Evolutionary conservation across 2,113 vertebrate genomes (phyloP).

Genomic region (Amia ocellicauda): DNA sequence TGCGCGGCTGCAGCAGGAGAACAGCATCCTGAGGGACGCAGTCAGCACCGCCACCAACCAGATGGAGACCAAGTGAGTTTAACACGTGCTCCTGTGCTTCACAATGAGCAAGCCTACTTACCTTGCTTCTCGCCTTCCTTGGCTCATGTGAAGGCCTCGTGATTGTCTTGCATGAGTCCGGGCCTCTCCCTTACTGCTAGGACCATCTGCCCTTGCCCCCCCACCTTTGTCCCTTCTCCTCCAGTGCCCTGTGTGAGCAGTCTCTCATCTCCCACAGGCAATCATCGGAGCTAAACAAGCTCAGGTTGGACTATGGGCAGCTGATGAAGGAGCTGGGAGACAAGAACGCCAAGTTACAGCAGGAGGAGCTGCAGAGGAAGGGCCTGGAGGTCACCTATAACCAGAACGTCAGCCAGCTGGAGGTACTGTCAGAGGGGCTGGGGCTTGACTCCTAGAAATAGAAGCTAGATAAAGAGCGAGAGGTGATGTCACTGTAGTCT

Average conservation of each 20-base stretch:
- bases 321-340: constrained; percentile 88
- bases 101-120: too few species aligned
- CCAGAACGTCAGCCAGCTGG: constrained; percentile 75
- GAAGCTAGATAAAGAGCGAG: too few species aligned
- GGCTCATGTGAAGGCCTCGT: too few species aligned
- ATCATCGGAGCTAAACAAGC: constrained; percentile 86
- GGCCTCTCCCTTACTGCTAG: too few species aligned
- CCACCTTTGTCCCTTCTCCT: too few species aligned
- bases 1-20: constrained; percentile 91
- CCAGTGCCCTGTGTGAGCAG: too few species aligned
- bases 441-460: too few species aligned
- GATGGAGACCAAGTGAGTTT: constrained; percentile 94
- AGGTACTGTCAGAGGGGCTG: constrained; percentile 49
- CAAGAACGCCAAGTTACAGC: constrained; percentile 82
- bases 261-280: constrained; percentile 67
- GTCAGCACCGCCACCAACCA: constrained; percentile 95
- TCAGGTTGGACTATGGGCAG: constrained; percentile 82
- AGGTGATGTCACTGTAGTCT: too few species aligned
- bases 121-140: too few species aligned
- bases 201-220: too few species aligned
- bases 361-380: constrained; percentile 93
- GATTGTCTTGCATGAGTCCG: too few species aligned
- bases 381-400: constrained; percentile 83
- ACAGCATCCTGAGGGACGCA: constrained; percentile 91
- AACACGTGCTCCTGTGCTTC: neutral